Conservation (phyloP, 2,113 vertebrate genomes). For the Melanerpes formicivorus region DNA sequence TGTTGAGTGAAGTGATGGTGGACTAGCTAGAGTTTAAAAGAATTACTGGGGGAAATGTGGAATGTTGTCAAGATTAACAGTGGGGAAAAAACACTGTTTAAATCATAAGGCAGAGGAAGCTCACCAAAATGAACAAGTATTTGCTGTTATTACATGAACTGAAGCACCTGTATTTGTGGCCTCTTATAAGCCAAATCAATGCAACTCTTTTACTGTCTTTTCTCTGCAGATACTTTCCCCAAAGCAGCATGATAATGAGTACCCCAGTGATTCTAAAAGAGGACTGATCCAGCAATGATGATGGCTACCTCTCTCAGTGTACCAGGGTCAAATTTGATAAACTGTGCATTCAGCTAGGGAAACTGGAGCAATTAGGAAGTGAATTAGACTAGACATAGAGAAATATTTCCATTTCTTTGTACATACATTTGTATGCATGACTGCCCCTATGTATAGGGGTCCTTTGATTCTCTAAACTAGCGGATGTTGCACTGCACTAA, state of each 20-base stretch:
- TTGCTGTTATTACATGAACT: background rate
- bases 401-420: constrained; percentile 55
- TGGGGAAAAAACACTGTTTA: background rate
- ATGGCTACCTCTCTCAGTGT: background rate
- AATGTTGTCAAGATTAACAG: background rate
- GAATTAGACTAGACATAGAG: constrained; percentile 19
- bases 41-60: background rate
- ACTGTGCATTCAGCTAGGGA: background rate
- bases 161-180: background rate
- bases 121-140: background rate
- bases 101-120: background rate
- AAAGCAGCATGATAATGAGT: background rate
- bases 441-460: background rate
- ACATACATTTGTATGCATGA: constrained; percentile 48
- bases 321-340: background rate
- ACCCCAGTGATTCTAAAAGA: background rate
- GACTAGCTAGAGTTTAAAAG: background rate
- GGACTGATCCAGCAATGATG: background rate
- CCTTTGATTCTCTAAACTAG: constrained; percentile 44
- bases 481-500: constrained; percentile 5
- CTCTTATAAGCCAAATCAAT: background rate
- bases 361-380: constrained; percentile 50
- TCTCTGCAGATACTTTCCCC: background rate
- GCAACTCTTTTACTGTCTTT: background rate
- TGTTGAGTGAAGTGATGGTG: background rate